Conservation (phyloP, 1,140 invertebrate genomes). For the Scaptomyza hsui region DNA sequence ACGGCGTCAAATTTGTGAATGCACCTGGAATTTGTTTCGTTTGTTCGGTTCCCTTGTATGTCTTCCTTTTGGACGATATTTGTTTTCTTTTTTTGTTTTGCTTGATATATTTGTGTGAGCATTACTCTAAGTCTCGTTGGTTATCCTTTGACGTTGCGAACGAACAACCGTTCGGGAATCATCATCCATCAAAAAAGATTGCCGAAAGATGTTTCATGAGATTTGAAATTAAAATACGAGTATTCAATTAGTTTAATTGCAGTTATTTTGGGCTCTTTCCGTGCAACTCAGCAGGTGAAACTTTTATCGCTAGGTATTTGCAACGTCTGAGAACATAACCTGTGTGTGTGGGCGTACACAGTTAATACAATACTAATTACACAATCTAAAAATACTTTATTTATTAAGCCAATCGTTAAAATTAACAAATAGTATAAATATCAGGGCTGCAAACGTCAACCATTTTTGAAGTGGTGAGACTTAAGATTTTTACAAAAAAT, state of each 20-base stretch:
- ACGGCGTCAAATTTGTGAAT: slow-evolving; percentile 81
- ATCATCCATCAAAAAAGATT: slow-evolving; percentile 82
- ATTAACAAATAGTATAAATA: too few relatives aligned
- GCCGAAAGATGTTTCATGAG: slow-evolving; percentile 77
- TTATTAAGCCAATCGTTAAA: too few relatives aligned
- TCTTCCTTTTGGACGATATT: slow-evolving; percentile 60
- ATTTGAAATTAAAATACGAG: slow-evolving; percentile 76
- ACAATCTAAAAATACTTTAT: too few relatives aligned
- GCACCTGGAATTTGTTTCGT: slow-evolving; percentile 74
- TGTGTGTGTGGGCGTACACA: slow-evolving; percentile 31
- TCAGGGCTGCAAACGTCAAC: too few relatives aligned
- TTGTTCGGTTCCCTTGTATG: slow-evolving; percentile 57
- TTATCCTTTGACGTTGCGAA: slow-evolving; percentile 73
- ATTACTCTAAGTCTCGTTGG: slow-evolving; percentile 64
- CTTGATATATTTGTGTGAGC: slow-evolving; percentile 48
- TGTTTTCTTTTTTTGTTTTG: slow-evolving; percentile 48
- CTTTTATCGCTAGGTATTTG: slow-evolving; percentile 28
- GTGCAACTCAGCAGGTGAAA: slow-evolving; percentile 56
- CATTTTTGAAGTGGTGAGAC: too few relatives aligned
- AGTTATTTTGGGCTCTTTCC: slow-evolving; percentile 30
- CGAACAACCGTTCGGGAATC: slow-evolving; percentile 65
- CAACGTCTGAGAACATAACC: slow-evolving; percentile 2
- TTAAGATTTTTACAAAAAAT: too few relatives aligned
- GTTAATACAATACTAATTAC: background rate
- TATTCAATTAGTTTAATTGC: slow-evolving; percentile 81